Base-by-base conservation (phyloP, 2,113 vertebrate genomes). In the Pelusios castaneus region DNA sequence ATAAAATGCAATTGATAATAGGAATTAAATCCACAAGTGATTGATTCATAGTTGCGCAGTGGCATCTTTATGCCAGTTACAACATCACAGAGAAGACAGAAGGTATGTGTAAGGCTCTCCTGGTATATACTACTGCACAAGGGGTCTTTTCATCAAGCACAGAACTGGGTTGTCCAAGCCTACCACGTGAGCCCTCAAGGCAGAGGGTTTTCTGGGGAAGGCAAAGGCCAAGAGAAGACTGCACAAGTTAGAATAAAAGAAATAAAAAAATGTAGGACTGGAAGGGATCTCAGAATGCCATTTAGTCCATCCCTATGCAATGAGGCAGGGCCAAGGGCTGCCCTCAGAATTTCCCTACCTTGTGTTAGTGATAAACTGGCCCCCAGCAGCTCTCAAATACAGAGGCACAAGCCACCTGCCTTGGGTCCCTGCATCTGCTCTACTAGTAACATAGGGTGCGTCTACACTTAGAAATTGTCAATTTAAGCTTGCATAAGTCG, bases 71-170 rank as follows among this genome's bases (percentile, higher is more conserved):
- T 97, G 77, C 70, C 0, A 8, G 67, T 51, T 87, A 80, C 89
- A 89, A 81, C 85, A 88, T 82, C 84, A 84, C 84, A 92, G 56
- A 82, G 89, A n/a, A 67, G 17, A 16, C 60, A 67, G 17, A n/a
- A 16, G 60, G 8, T n/a, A 31, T 31, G n/a, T n/a, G 17, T 67
- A 67, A 67, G 60, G 60, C 60, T 67, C 16, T 67, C 8, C 60
- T n/a, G 34, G 34, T 67, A 34, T n/a, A 17, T n/a, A 19, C 34
- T n/a, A 67, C 34, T 19, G 34, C 17, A 67, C 60, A 19, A 4
- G 31, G 60, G 17, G 34, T 34, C 60, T n/a, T n/a, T n/a, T 17
- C 17, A n/a, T 8, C 34, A 67, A 67, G 17, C 16, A n/a, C 17
- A 67, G 34, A 67, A n/a, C 17, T 31, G 34, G 60, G 34, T n/a